Evolutionary conservation across 1,140 invertebrate genomes (phyloP).

Genomic region (Drosophila obscura): DNA sequence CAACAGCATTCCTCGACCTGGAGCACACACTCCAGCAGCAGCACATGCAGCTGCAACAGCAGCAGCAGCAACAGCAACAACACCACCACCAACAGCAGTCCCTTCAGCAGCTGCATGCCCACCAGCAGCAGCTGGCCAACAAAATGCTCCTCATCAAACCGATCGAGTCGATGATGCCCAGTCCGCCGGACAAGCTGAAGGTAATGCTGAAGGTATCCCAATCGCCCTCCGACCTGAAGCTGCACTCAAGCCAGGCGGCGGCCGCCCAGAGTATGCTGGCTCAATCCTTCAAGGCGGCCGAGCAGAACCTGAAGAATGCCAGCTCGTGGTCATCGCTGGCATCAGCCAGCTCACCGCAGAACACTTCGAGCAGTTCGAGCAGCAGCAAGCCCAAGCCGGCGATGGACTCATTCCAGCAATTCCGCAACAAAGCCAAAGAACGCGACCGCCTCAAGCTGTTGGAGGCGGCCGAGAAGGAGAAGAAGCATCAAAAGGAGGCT

Average conservation of each 20-base stretch:
- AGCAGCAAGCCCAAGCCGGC: conserved; percentile 87
- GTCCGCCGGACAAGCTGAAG: conserved; percentile 84
- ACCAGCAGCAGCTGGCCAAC: conserved; percentile 84
- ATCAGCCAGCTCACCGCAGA: conserved; percentile 90
- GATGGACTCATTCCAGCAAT: conserved; percentile 91
- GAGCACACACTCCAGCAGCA: conserved; percentile 54
- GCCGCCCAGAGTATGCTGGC: conserved; percentile 84
- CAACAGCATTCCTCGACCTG: conserved; percentile 56
- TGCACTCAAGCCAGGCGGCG: conserved; percentile 70
- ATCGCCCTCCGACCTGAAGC: conserved; percentile 83
- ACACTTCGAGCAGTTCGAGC: conserved; percentile 85
- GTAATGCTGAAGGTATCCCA: conserved; percentile 53
- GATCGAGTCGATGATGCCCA: conserved; percentile 86
- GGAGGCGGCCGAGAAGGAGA: conserved; percentile 93
- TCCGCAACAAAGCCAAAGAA: conserved; percentile 97
- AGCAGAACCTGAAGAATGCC: conserved; percentile 93
- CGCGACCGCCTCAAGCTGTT: conserved; percentile 95
- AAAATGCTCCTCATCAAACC: conserved; percentile 86
- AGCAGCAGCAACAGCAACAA: conserved; percentile 54
- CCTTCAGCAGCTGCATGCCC: conserved; percentile 38
- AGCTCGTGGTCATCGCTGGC: conserved; percentile 96
- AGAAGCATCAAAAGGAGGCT: conserved; percentile 91
- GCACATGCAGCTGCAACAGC: conserved; percentile 41
- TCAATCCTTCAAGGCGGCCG: conserved; percentile 88
- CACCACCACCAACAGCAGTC: conserved; percentile 31